Evolutionary conservation across 2,113 vertebrate species (phyloP), one percentile per base, ranked within the genome.

Genomic region (Mionectes macconnelli): DNA sequence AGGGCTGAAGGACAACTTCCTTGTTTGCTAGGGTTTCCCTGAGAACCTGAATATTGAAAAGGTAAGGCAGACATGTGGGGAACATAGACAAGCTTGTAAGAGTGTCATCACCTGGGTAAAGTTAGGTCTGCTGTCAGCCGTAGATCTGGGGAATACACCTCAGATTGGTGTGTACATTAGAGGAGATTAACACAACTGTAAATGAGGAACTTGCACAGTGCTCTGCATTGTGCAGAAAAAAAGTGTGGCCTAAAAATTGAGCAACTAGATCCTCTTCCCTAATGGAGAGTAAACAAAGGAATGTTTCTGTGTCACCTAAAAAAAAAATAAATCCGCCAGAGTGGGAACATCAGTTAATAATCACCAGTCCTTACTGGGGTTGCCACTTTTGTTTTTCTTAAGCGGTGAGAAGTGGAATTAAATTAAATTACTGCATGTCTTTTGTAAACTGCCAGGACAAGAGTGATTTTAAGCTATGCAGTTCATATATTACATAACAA

Each of bases 311-410:
- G 35, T 70, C 1, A 5, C 33, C 24, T 59, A 30, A 82, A 89
- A 77, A 82, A 40, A 74, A 49, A 64, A 64, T n/a, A 53, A 30
- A 45, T 22, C 68, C 62, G 10, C 70, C 59, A 9, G 30, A 76
- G 40, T 75, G 49, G 86, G 86, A 89, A 90, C 90, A 94, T 93
- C 86, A 50, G 90, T 92, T 96, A 96, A 92, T 90, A 84, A 95
- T 92, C 96, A 87, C 80, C 83, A 90, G 85, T 27, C 80, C 76
- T 84, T 50, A 18, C 69, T 53, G 50, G 64, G 83, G 69, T 59
- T 13, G 9, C 57, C 45, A 37, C 82, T 0, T 1, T 52, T 93
- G 88, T 68, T 93, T 93, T 83, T 76, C 79, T 87, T 56, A 59
- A 84, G 37, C n/a, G 49, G 56, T 90, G 52, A 73, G 77, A 90